Evolutionary conservation across 2,888 invertebrate species (phyloP).

Genomic region (Vesta saturnalis): DNA sequence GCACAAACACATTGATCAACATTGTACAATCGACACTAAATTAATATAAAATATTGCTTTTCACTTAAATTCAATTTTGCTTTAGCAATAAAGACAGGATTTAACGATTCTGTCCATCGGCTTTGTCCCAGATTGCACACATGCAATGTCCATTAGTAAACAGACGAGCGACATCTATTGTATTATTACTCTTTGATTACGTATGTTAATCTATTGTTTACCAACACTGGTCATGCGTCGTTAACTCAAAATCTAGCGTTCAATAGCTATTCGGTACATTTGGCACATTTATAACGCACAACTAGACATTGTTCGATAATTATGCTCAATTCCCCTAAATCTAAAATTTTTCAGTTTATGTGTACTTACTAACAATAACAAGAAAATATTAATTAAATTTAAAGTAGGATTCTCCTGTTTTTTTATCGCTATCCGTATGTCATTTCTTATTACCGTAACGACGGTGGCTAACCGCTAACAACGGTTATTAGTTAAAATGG

Average conservation of each 20-base stretch:
- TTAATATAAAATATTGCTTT: no score
- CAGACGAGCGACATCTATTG: slow-evolving; percentile 33
- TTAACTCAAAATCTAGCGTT: slow-evolving; percentile 43
- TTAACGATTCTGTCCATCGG: no score
- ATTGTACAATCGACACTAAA: no score
- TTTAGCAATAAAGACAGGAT: no score
- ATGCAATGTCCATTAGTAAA: slow-evolving; percentile 34
- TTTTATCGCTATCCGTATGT: slow-evolving; percentile 39
- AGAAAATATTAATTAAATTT: not conserved
- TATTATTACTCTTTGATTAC: slow-evolving; percentile 37
- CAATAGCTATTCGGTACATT: slow-evolving; percentile 26
- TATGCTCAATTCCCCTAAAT: no score
- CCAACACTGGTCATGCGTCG: slow-evolving; percentile 55
- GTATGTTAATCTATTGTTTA: slow-evolving; percentile 51
- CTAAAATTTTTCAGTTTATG: no score
- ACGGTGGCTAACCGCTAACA: slow-evolving; percentile 38
- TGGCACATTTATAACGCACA: slow-evolving; percentile 15
- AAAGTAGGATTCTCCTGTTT: slow-evolving; percentile 12
- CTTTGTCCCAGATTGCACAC: slow-evolving; percentile 24
- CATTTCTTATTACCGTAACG: slow-evolving; percentile 26
- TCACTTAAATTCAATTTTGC: no score
- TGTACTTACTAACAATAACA: no score
- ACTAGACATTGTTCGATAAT: not conserved
- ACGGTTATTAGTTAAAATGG: slow-evolving; percentile 40
- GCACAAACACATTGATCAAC: no score